Evolutionary conservation across 2,888 invertebrate species (phyloP), one percentile per base, ranked within the genome.

Genomic region (Tridacna gigas): DNA sequence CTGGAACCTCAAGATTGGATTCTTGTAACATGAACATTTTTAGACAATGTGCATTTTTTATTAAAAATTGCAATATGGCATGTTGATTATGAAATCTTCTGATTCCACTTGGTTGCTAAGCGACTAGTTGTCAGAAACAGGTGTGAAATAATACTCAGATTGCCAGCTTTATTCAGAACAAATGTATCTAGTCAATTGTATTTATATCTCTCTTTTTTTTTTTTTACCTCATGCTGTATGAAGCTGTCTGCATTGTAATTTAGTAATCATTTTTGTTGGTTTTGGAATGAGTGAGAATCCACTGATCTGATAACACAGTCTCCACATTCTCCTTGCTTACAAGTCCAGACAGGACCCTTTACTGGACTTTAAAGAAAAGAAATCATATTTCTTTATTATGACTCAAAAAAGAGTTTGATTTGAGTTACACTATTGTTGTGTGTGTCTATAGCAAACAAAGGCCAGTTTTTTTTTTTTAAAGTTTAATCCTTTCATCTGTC

Each of bases 81-180:
- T 26, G 25, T 71, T 71, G 61, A 63, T 75, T 63, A 63, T 63
- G 75, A 77, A 56, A 71, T 81, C 81, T 81, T 81, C 81, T 77
- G 73, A 65, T 71, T 76, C 74, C 28, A 47, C 0, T 22, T 26
- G 63, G 79, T 79, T 79, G 79, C 79, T 73, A 47, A 65, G 79
- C 65, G 73, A 79, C 79, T 20, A 20, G 45, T 18, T n/a, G 74
- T 65, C 25, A 26, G 65, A n/a, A 51, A 28, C 51, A 82, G 77
- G 69, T 79, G 63, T 79, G 77, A 74, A 45, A 74, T 77, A 92
- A 91, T 92, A 92, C 91, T 92, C 91, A 91, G 87, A 86, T 83
- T 89, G 84, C 88, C 88, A 89, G 91, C 91, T 92, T 91, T 90
- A 92, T 91, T 90, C 86, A 90, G 90, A 91, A 90, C 91, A 91